Evolutionary conservation across 2,888 invertebrate species (phyloP).

Genomic region (Eurois occulta): DNA sequence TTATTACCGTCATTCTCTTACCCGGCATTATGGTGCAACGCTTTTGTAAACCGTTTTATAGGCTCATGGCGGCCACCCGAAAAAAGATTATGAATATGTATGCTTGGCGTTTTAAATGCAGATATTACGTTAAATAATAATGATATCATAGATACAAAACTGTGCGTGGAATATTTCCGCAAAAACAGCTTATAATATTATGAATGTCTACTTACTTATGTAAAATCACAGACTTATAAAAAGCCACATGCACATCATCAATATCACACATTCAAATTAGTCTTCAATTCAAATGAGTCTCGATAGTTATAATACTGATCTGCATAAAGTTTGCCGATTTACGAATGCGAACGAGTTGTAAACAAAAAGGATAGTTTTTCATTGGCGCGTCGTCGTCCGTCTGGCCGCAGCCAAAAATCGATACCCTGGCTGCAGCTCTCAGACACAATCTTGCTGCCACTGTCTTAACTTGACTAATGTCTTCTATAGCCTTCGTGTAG

Average conservation of each 20-base stretch:
- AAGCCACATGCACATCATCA: conserved; percentile 40
- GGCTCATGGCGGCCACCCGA: conserved; percentile 47
- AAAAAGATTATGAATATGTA: conserved; percentile 55
- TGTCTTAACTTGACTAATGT: conserved; percentile 66
- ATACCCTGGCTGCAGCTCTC: conserved; percentile 79
- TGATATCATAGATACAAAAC: neutral
- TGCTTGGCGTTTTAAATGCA: conserved; percentile 18
- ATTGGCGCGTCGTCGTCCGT: conserved; percentile 81
- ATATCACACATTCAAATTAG: conserved; percentile 54
- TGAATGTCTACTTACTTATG: neutral
- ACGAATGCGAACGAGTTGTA: conserved; percentile 70
- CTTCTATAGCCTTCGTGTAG: conserved; percentile 47
- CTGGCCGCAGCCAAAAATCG: conserved; percentile 83
- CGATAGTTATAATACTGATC: conserved; percentile 53
- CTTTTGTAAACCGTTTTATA: conserved; percentile 73
- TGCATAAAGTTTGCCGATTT: conserved; percentile 70
- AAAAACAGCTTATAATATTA: conserved; percentile 21
- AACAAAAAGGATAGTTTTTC: conserved; percentile 86
- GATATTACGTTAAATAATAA: conserved; percentile 8
- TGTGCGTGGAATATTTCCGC: neutral
- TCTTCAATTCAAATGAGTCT: too few relatives aligned
- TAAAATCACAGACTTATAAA: conserved; percentile 5
- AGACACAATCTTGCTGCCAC: conserved; percentile 70
- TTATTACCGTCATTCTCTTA: conserved; percentile 71
- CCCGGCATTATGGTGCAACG: conserved; percentile 70